Evolutionary conservation across 1,140 invertebrate species (phyloP), one percentile per base, ranked within the genome.

Genomic region (Dendrolimus punctatus): DNA sequence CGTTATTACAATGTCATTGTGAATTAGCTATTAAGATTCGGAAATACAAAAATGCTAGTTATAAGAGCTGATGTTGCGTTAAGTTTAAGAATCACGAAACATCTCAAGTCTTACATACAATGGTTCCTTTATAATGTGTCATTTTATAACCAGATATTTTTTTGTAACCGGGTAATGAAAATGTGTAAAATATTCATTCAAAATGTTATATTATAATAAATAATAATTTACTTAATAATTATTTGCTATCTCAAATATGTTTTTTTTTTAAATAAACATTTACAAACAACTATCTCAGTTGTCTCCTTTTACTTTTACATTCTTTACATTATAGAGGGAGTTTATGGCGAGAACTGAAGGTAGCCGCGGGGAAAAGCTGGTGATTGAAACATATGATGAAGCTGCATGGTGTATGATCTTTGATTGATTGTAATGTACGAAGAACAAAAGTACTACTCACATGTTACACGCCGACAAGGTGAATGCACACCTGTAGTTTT

Each of bases 41-140:
- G 23, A 23, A 23, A 23, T 23, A 23, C 48, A 38, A 40, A 40
- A 40, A 39, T 51, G 42, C 39, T 51, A 45, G 43, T 45, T 9
- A 45, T 23, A 23, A 23, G 23, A 23, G 23, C 23, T 23, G 23
- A 23, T 23, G 23, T 23, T 23, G 23, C 68, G 68, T 71, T 66
- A 60, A 64, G 71, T 49, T 79, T 77, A 81, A 79, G 68, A 46
- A 58, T 73, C 73, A 76, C 73, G 55, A 71, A 73, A 76, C 78
- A 81, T 80, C 75, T 80, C 78, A 79, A 81, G 75, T 81, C 76
- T 23, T 85, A 73, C 62, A 77, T 77, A 76, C 82, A 85, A 85
- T 83, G 83, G 82, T 85, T 85, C 82, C 82, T 85, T 83, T 82
- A 68, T 80, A 68, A 84, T 83, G 82, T 85, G 82, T 85, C 82